Conservation (phyloP, 2,888 invertebrate species). For the Drosophila tanythrix region DNA sequence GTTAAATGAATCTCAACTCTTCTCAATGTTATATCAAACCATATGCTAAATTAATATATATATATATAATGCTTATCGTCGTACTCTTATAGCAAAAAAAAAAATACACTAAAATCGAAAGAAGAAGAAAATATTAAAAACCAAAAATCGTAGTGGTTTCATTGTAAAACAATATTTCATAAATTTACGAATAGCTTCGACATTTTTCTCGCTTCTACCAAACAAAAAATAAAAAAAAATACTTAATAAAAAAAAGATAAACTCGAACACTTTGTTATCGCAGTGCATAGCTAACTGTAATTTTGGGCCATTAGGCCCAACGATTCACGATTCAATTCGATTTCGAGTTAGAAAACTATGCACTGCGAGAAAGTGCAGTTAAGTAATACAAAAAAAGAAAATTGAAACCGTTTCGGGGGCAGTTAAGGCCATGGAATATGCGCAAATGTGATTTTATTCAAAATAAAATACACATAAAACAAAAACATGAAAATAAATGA, state of each 20-base stretch:
- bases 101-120: constrained; percentile 22
- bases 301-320: constrained; percentile 3
- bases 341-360: constrained; percentile 6
- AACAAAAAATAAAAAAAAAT: constrained; percentile 38
- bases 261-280: constrained; percentile 14
- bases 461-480: constrained; percentile 81
- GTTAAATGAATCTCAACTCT: constrained; percentile 81
- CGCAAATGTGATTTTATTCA: constrained; percentile 83
- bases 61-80: constrained; percentile 53
- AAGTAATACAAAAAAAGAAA: not conserved
- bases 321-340: not conserved
- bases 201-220: constrained; percentile 68
- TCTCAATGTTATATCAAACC: constrained; percentile 74
- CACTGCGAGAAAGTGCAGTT: constrained; percentile 24
- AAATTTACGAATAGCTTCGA: constrained; percentile 66
- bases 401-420: constrained; percentile 40
- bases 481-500: constrained; percentile 43
- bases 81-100: constrained; percentile 47
- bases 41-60: constrained; percentile 55
- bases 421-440: constrained; percentile 65
- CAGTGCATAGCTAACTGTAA: constrained; percentile 16
- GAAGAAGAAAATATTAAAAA: constrained; percentile 32
- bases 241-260: constrained; percentile 18
- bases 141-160: constrained; percentile 77
- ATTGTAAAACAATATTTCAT: constrained; percentile 81